Base-by-base conservation (phyloP, 92 coral and sea anemone genomes). In the Epizoanthus rinbou region DNA sequence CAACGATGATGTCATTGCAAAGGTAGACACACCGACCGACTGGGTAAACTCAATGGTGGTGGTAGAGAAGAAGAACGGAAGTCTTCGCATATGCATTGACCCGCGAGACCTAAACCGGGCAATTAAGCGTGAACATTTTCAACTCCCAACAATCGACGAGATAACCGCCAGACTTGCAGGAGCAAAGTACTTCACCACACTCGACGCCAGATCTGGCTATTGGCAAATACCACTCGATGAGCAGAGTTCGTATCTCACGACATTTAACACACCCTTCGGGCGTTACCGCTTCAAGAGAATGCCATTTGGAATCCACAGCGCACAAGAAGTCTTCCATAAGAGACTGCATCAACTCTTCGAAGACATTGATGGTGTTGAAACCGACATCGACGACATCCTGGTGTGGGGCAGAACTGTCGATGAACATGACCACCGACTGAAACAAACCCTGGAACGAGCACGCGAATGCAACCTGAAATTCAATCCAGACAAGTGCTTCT, bases 41-140 rank as follows among this genome's bases (percentile, higher is more conserved):
- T 87, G 82, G 85, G 83, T 76, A 1, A 87, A 72, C 23, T 82
- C 85, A 14, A 87, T 87, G 79, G 87, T 82, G 19, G 88, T 82
- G 7, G 88, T 75, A 17, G 84, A 86, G 43, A 81, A 85, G 52
- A 79, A 76, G 53, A 85, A 79, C 43, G 90, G 69, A 66, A 83
- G 72, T 21, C 80, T 86, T 5, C 73, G 88, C 11, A 84, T 90
- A 4, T 90, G 93, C 81, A 80, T 86, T 5, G 90, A 90, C 70
- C 88, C 88, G n/a, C n/a, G n/a, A n/a, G n/a, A n/a, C n/a, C n/a
- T n/a, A n/a, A n/a, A n/a, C 73, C 39, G 60, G 28, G 89, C 89
- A 79, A 86, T 79, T 33, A 86, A 80, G 82, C 60, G 86, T 25
- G 86, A 87, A 72, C 74, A 73, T 82, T 81, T 14, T 64, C 87